A percentile compares a stretch with the other conserved stretches of the same genome.
These are phyloP conservation scores for Amblyornis subalaris DNA, from an alignment of 2,113 vertebrate genomes.

Conservation along the genomic window DNA sequence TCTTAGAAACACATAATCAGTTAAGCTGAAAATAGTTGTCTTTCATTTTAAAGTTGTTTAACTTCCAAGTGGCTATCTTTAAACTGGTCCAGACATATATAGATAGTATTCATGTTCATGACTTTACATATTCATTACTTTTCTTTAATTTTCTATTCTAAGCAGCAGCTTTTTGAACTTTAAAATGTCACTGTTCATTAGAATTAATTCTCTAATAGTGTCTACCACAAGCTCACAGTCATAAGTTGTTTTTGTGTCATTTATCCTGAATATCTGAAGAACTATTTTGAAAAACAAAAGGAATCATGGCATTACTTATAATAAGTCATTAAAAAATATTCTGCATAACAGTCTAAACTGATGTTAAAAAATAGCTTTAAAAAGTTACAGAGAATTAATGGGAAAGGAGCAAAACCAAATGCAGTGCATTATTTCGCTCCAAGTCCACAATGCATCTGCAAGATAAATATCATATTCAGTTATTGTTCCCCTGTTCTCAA, in stretches of 20 bases:
- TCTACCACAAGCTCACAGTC: neutral
- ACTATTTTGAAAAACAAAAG: neutral
- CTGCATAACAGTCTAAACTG: neutral
- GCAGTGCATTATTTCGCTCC: neutral
- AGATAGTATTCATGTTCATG: neutral
- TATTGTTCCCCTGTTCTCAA: neutral
- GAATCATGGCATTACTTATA: neutral
- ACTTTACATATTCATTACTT: neutral
- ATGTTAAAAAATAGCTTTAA: neutral
- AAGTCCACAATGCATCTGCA: neutral
- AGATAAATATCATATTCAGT: neutral
- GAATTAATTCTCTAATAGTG: neutral
- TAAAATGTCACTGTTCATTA: neutral
- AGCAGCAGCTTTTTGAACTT: neutral
- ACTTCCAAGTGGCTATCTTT: neutral
- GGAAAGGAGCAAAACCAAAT: neutral
- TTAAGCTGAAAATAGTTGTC: neutral
- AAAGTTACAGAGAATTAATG: neutral
- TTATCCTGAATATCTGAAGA: neutral
- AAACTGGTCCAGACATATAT: neutral
- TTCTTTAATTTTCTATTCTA: neutral
- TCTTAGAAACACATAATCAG: neutral
- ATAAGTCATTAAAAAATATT: neutral
- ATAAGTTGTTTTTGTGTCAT: neutral
- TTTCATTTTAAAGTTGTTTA: neutral